Base-by-base conservation (phyloP, 2,113 vertebrate species). In the Platichthys flesus region DNA sequence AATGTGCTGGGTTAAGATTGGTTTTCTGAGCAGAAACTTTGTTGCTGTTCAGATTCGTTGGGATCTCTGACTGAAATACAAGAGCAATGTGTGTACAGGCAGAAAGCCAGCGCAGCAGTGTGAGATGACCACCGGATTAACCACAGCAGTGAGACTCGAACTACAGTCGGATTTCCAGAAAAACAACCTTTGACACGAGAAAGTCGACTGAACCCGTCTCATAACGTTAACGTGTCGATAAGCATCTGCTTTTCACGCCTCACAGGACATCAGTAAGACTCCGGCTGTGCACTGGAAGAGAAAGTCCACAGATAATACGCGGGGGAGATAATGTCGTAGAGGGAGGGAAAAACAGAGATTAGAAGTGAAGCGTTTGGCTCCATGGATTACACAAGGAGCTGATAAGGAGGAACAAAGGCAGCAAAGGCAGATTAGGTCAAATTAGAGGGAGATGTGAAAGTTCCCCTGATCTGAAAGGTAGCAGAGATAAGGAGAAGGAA, bases 211-310 rank as follows among this genome's bases (percentile, higher is more conserved):
- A 79, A 52, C 65, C 28, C 35, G 42, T 71, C 67, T 69, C 37
- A 21, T 74, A 66, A 55, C 61, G 74, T 87, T 78, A 79, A 52
- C 20, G 63, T 45, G 74, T 67, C 52, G 81, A 83, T 83, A 57
- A 76, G 65, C 77, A 68, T 79, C 67, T 66, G 57, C 55, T 68
- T 64, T 76, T 86, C 67, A 80, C 77, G 71, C 74, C 56, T 86
- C 68, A 66, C 14, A 2, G 71, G 74, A 61, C 75, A 79, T 67
- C 60, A 67, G 45, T 28, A 16, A 67, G 52, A 71, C 20, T 0
- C 56, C 12, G 67, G 76, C 74, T n/a, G 37, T 26, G 20, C 21
- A 73, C 5, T 66, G 40, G 73, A 47, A 40, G 28, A 71, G 13
- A 67, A 65, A 12, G 10, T 49, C 40, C 47, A 51, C 47, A 83